These are phyloP conservation scores for Leptopilina syphax DNA, from an alignment of 2,888 invertebrate species.

Conservation along the genomic window DNA sequence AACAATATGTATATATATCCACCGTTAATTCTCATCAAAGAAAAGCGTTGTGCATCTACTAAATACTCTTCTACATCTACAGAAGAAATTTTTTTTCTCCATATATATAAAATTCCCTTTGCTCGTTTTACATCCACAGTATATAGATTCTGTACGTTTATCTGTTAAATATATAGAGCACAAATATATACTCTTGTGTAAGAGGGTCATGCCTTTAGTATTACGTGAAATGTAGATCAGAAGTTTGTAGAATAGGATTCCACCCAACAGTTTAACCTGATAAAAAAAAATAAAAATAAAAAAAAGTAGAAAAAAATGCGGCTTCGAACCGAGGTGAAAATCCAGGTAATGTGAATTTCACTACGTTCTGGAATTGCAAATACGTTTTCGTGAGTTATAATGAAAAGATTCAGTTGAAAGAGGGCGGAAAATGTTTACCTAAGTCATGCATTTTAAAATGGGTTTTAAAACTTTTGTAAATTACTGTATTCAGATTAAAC, in stretches of 20 bases:
- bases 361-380: slow-evolving; percentile 8
- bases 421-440: not conserved
- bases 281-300: not conserved
- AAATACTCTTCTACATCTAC: not conserved
- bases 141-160: not conserved
- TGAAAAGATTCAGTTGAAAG: slow-evolving; percentile 22
- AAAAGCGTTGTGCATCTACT: not conserved
- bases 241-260: slow-evolving; percentile 29
- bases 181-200: slow-evolving; percentile 8
- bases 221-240: slow-evolving; percentile 19
- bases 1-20: not conserved
- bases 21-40: not conserved
- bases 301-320: not conserved
- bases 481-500: not conserved
- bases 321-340: slow-evolving; percentile 6
- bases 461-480: slow-evolving; percentile 10
- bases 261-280: slow-evolving; percentile 21
- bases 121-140: too few species aligned
- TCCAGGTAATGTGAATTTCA: slow-evolving; percentile 11
- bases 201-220: slow-evolving; percentile 28
- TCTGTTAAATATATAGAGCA: not conserved
- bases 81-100: not conserved
- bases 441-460: slow-evolving; percentile 6
- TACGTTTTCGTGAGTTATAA: slow-evolving; percentile 14
- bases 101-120: not conserved